A percentile compares a stretch with the other conserved stretches of the same genome.
phyloP scores from a whole-genome alignment of 2,113 vertebrate genomes.

The Pluvianellus socialis region DNA sequence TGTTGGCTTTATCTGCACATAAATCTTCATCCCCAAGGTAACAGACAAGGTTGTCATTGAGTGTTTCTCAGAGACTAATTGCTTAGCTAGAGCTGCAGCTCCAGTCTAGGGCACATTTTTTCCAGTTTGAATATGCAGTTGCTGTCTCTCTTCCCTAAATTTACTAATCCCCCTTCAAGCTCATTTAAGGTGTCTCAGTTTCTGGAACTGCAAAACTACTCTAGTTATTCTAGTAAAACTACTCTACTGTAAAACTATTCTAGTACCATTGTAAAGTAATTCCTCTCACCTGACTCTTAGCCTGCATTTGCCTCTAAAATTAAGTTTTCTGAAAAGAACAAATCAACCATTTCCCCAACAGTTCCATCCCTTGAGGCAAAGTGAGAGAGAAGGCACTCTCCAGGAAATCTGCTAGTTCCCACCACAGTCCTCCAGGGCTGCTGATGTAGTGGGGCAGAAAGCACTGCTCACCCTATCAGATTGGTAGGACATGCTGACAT shows the following conservation, averaged over 20 bases:
- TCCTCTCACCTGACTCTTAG: neutral
- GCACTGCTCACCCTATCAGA: neutral
- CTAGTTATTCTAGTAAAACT: neutral
- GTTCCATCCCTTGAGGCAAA: neutral
- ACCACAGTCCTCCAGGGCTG: neutral
- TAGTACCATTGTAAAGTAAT: neutral
- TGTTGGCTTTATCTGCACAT: neutral
- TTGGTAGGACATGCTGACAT: neutral
- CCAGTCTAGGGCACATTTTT: neutral
- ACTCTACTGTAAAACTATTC: neutral
- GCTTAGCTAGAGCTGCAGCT: neutral
- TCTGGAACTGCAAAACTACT: neutral
- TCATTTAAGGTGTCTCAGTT: neutral
- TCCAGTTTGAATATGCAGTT: neutral
- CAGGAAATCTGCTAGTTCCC: neutral
- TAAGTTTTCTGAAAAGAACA: neutral
- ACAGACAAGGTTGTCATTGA: neutral
- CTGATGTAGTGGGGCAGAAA: neutral
- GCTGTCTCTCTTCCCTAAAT: neutral
- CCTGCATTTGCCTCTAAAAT: neutral
- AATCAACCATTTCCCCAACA: neutral
- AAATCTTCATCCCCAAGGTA: neutral
- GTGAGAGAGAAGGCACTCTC: neutral
- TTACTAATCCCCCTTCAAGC: neutral
- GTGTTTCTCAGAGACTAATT: neutral